These are phyloP conservation scores for Limnephilus lunatus DNA, from an alignment of 2,888 invertebrate species.

Conservation along the genomic window DNA sequence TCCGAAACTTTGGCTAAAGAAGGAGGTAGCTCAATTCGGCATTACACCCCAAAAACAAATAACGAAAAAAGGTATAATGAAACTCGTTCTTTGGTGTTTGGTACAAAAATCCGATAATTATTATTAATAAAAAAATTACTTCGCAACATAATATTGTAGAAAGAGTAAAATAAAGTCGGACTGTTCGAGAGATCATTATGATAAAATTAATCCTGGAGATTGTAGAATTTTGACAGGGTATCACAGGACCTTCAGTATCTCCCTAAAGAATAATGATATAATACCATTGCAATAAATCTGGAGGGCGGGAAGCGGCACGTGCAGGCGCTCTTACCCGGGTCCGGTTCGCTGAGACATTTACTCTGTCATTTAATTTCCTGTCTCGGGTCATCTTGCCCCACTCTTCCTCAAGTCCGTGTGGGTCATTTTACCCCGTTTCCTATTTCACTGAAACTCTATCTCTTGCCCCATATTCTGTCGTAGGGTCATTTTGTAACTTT, in stretches of 20 bases:
- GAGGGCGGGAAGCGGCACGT: not conserved
- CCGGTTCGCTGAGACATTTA: not conserved
- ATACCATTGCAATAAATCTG: not conserved
- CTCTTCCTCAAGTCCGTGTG: not conserved
- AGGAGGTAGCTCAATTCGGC: too few relatives aligned
- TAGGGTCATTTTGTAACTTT: not conserved
- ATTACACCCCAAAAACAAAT: too few relatives aligned
- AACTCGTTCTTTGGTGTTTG: not conserved
- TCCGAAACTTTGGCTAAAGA: too few relatives aligned
- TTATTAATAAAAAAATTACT: not conserved
- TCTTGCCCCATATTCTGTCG: not conserved
- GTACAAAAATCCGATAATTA: not conserved
- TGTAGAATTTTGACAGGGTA: not conserved
- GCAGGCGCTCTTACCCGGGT: not conserved
- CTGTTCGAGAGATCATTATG: too few relatives aligned
- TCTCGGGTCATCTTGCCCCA: not conserved
- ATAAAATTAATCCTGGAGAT: not conserved
- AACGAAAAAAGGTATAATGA: too few relatives aligned
- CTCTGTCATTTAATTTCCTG: not conserved
- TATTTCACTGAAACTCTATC: not conserved
- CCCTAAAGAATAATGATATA: not conserved
- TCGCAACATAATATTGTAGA: not conserved
- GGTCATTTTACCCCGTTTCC: not conserved
- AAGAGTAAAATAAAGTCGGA: not conserved
- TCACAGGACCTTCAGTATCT: not conserved